phyloP scores from a whole-genome alignment of 2,888 invertebrate genomes.

The Agonopterix arenella region DNA sequence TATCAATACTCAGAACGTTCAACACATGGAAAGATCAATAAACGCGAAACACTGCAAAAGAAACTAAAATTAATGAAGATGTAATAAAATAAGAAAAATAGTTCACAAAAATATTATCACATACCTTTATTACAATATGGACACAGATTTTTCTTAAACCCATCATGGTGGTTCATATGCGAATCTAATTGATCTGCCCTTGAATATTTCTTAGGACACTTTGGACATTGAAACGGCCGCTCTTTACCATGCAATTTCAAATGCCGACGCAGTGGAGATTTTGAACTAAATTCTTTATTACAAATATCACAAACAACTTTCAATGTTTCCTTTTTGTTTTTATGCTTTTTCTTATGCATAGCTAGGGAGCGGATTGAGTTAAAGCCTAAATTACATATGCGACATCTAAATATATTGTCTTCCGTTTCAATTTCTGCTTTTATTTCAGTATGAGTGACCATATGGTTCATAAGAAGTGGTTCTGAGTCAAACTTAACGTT shows the following conservation, averaged over 20 bases:
- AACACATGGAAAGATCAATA: too few relatives aligned
- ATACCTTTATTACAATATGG: conserved; percentile 77
- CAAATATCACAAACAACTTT: conserved; percentile 61
- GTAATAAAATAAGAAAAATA: neutral
- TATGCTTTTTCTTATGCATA: conserved; percentile 48
- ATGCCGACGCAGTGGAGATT: conserved; percentile 62
- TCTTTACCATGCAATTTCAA: conserved; percentile 70
- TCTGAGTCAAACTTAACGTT: conserved; percentile 21
- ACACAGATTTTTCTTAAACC: conserved; percentile 75
- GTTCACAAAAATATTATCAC: neutral
- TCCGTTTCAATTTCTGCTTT: conserved; percentile 28
- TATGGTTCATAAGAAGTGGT: conserved; percentile 23
- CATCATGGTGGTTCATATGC: conserved; percentile 77
- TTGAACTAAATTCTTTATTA: conserved; percentile 52
- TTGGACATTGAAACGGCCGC: conserved; percentile 69
- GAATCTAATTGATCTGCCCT: conserved; percentile 74
- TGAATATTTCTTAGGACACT: conserved; percentile 76
- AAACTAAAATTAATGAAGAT: too few relatives aligned
- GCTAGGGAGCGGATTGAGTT: conserved; percentile 67
- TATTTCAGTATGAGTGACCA: conserved; percentile 18
- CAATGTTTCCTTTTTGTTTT: conserved; percentile 24
- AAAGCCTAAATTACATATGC: conserved; percentile 71
- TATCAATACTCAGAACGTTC: too few relatives aligned
- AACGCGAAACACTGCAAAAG: too few relatives aligned
- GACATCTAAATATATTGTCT: conserved; percentile 48